Evolutionary conservation across 1,140 invertebrate genomes (phyloP).

Genomic region (Homarus americanus): DNA sequence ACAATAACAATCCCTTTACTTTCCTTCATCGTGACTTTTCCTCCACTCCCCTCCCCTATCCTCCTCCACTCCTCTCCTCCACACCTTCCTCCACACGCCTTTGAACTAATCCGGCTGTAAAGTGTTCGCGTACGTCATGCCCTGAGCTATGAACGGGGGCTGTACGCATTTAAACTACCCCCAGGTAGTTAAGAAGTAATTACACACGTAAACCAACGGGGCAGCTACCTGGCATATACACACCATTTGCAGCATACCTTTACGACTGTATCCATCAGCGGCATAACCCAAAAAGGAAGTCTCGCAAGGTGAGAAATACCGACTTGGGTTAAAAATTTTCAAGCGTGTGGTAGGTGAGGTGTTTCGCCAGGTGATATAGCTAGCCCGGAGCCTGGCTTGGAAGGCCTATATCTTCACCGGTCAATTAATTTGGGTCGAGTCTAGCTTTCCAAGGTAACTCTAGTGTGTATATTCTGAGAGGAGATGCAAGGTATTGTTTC

Average conservation of each 20-base stretch:
- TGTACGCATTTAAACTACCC: slow-evolving; percentile 23
- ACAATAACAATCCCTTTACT: too few species aligned
- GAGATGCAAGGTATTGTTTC: background rate
- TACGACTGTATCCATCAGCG: slow-evolving; percentile 34
- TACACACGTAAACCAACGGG: background rate
- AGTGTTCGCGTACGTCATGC: slow-evolving; percentile 9
- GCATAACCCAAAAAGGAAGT: background rate
- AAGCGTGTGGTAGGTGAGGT: background rate
- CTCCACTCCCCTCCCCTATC: background rate
- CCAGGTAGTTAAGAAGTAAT: slow-evolving; percentile 20
- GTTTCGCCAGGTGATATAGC: slow-evolving; percentile 13
- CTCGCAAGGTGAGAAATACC: slow-evolving; percentile 22
- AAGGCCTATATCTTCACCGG: background rate
- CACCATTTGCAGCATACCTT: background rate
- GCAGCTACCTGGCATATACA: too few species aligned
- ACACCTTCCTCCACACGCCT: background rate
- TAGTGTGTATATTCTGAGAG: too few species aligned
- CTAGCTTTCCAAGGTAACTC: background rate
- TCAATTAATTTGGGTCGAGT: background rate
- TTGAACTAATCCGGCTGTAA: slow-evolving; percentile 14
- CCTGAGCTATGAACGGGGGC: slow-evolving; percentile 23
- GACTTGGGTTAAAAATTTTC: slow-evolving; percentile 17
- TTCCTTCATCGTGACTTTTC: background rate
- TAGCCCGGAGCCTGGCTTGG: background rate
- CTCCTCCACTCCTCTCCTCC: background rate